Evolutionary conservation across 64 coral and sea anemone species (phyloP), one percentile per base, ranked within the genome.

Genomic region (Dendronephthya gigantea): DNA sequence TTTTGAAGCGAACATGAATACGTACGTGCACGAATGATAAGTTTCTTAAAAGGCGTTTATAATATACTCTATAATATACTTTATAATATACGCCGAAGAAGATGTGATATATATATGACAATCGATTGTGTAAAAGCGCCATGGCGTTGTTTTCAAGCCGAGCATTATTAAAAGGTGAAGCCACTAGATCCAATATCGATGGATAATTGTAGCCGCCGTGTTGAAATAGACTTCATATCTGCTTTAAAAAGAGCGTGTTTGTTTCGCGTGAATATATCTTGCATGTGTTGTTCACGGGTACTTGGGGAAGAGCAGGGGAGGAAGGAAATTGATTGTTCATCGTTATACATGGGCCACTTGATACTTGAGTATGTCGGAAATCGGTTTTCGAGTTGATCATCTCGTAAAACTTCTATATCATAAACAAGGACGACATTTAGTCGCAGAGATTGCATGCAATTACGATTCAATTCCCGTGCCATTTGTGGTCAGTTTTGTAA

Each of bases 301-400:
- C 55, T 62, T 62, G 55, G 25, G 25, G n/a, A 27, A 6, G 7
- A 22, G 25, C 19, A 62, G 25, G 55, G 55, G 25, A 62, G 55
- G 55, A 62, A 62, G 55, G 55, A 62, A 62, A 62, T 62, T 23
- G 17, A 62, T 62, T 62, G 55, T 62, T 62, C 55, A 62, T 62
- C 55, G 55, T 62, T 62, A 62, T 62, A 62, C 25, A 23, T 62
- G 55, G 55, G 55, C 55, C 55, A 62, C 55, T 62, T 62, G 19
- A 62, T 62, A 62, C 55, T 62, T 62, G 55, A 62, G 55, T 62
- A 62, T 62, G 55, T 17, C 55, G 55, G 55, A 62, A 62, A 62
- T 62, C 55, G 55, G 55, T 62, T 62, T 62, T 62, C 25, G 55
- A 62, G 55, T 62, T 62, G 55, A 62, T 62, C 55, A 62, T 62